Percentiles rank a stretch among this genome's conserved stretches.
These are phyloP conservation scores for Galeopterus variegatus DNA, from an alignment of 2,113 vertebrate genomes.

Conservation along the genomic window DNA sequence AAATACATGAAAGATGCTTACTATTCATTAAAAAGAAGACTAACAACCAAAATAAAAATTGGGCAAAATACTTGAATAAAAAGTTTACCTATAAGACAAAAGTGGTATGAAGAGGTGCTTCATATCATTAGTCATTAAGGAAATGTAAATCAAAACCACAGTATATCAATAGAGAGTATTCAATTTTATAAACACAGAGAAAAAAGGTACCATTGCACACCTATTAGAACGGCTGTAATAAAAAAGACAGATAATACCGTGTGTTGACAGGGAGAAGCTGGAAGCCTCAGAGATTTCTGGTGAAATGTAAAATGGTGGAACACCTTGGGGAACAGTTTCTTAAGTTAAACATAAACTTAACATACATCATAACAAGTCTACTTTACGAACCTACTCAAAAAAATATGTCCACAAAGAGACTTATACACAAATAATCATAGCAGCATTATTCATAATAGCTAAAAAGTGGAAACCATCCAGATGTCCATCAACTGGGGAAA, in stretches of 20 bases:
- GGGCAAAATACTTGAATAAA: not conserved
- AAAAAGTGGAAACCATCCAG: not conserved
- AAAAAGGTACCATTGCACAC: too few relatives aligned
- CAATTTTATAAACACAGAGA: too few relatives aligned
- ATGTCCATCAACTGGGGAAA: not conserved
- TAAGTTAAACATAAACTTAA: not conserved
- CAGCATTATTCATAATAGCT: not conserved
- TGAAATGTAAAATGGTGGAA: too few relatives aligned
- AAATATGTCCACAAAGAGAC: not conserved
- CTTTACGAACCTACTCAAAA: not conserved
- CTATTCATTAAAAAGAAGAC: not conserved
- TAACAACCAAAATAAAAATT: not conserved
- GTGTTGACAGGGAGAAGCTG: not conserved
- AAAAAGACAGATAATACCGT: not conserved
- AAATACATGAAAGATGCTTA: not conserved
- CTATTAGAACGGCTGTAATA: not conserved
- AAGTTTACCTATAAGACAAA: not conserved
- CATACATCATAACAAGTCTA: not conserved
- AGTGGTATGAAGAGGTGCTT: not conserved
- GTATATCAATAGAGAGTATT: too few relatives aligned
- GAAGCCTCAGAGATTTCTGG: not conserved
- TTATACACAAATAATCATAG: not conserved
- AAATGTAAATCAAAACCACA: not conserved
- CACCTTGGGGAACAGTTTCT: not conserved
- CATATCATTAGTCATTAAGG: not conserved